phyloP scores from a whole-genome alignment of 1,140 invertebrate genomes.

The Polypedilum pembai region DNA sequence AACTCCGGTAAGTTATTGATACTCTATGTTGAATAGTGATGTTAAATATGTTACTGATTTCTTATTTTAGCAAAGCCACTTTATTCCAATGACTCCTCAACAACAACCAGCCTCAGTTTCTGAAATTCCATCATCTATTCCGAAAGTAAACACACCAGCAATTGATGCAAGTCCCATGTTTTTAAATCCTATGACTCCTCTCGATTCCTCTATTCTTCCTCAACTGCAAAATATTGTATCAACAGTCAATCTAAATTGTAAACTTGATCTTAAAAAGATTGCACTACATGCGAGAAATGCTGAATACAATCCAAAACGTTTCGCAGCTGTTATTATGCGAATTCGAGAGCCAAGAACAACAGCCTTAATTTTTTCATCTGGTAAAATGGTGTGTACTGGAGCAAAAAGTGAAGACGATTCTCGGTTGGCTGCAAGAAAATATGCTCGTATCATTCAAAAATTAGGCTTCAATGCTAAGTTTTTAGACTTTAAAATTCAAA shows the following conservation, averaged over 20 bases:
- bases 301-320: constrained; percentile 99
- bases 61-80: no score
- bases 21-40: no score
- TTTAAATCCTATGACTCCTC: constrained; percentile 85
- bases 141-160: constrained; percentile 42
- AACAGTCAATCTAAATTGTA: constrained; percentile 94
- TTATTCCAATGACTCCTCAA: constrained; percentile 62
- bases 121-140: neutral
- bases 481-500: constrained; percentile 99
- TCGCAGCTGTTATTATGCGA: constrained; percentile 99
- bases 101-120: constrained; percentile 67
- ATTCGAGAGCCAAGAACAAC: constrained; percentile 98
- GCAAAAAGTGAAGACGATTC: constrained; percentile 99
- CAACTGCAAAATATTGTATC: constrained; percentile 98
- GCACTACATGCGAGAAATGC: constrained; percentile 98
- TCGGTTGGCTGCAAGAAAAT: constrained; percentile 92
- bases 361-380: constrained; percentile 97
- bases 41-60: no score
- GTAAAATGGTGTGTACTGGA: constrained; percentile 99
- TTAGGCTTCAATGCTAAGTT: constrained; percentile 98
- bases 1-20: neutral
- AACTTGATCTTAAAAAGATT: constrained; percentile 94
- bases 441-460: constrained; percentile 98
- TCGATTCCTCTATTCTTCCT: constrained; percentile 87
- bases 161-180: constrained; percentile 60